Evolutionary conservation across 2,797 vertebrate genomes (phyloP), one percentile per base, ranked within the genome.

Genomic region (Strix occidentalis): DNA sequence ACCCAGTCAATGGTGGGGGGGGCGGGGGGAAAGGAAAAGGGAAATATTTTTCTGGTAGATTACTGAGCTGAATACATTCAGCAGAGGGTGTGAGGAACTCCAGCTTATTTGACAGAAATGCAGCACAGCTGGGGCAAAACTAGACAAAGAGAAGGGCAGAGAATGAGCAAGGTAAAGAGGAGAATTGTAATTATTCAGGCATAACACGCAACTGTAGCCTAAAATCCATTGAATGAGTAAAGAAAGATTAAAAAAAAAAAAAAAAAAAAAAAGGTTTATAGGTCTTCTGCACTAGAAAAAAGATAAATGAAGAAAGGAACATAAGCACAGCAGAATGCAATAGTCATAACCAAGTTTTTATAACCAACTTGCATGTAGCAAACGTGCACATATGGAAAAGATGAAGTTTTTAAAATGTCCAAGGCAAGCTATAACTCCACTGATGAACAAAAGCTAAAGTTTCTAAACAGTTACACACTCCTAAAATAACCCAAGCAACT

Each of bases 201-300:
- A 45, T 19, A 74, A 26, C 6, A 33, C 28, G 24, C 3, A 89
- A 53, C 23, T 16, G 11, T 19, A 89, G 11, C 3, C 10, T 69
- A 75, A 58, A 5, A 71, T 58, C 28, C 12, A 37, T 4, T 48
- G n/a, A 84, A 48, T 23, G 12, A 61, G 5, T 24, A 2, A 4
- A 60, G 21, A 70, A 91, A 65, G 4, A 71, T 9, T 25, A 4
- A 31, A 68, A 71, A 56, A 6, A 1, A 68, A 1, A 68, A 74
- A 45, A 18, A 2, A 11, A 21, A 24, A 18, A 14, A n/a, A 28
- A 71, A 23, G 0, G 0, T 37, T 54, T 26, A 16, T 29, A 57
- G 2, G 3, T 21, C 33, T 70, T 80, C 64, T 82, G 8, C 7
- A 45, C 10, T 31, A 58, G 57, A 41, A 28, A 79, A 46, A 86